Evolutionary conservation across 2,113 vertebrate species (phyloP), one percentile per base, ranked within the genome.

Genomic region (Ploceus nigricollis): DNA sequence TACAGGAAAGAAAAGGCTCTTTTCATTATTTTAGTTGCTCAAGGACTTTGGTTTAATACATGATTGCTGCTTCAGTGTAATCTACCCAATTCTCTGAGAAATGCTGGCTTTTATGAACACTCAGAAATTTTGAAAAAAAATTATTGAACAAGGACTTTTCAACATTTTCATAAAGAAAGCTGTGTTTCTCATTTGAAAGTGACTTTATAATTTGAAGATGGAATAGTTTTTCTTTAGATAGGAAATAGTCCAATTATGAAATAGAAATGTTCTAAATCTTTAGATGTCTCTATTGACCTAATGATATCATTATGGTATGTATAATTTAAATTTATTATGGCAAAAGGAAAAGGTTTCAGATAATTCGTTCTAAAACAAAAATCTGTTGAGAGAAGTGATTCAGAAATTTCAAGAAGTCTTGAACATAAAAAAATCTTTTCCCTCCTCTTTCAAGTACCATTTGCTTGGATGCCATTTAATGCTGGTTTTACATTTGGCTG

Each of bases 401-500:
- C 71, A 88, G 63, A 88, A 89, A 72, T 86, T 65, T 90, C 75
- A 82, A 71, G 27, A 75, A 69, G 35, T 44, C 72, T 89, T 37
- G 15, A 76, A n/a, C 30, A 1, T 25, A 75, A 24, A 22, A 87
- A 93, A 78, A 81, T 57, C n/a, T 79, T 78, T 71, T 19, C 20
- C 16, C 22, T 71, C 5, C 35, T 77, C 48, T 86, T 84, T 84
- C 65, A 86, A 73, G 47, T 51, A 60, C 69, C 60, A 30, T 80
- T 90, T 93, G 30, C 87, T 82, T 87, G 53, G 73, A 92, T 90
- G 61, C 73, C 69, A 78, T 75, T 90, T 82, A 70, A 78, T 64
- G 22, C 57, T 47, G 6, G 28, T 6, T 92, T 95, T 87, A 56
- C n/a, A 60, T 89, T 96, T 95, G 93, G 91, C 77, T 89, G 76